Evolutionary conservation across 2,113 vertebrate genomes (phyloP).

Genomic region (Carassius carassius): DNA sequence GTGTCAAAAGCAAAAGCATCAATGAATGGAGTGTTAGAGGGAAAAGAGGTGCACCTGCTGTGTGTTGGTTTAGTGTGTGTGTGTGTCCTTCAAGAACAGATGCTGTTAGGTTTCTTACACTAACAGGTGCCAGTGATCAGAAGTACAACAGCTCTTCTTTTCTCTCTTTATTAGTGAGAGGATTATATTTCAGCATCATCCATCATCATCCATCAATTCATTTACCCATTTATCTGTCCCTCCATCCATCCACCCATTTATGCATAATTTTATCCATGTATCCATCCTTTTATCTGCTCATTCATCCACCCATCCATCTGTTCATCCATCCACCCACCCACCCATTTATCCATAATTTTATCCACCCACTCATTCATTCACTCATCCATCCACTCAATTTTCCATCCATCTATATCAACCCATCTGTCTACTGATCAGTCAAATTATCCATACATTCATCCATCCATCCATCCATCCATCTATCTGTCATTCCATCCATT

Average conservation of each 20-base stretch:
- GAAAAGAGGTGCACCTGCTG: constrained; percentile 46
- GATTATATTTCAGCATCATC: neutral
- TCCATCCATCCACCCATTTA: neutral
- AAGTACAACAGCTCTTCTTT: neutral
- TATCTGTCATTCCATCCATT: no score
- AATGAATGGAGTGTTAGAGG: constrained; percentile 52
- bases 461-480: no score
- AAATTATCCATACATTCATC: no score
- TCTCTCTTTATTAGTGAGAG: neutral
- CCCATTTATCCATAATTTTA: neutral
- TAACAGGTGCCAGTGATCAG: constrained; percentile 42
- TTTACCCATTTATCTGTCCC: no score
- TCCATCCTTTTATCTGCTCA: neutral
- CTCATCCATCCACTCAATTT: neutral
- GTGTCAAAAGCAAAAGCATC: constrained; percentile 55
- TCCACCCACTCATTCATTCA: neutral
- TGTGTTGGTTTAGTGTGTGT: constrained; percentile 41
- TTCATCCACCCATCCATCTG: neutral
- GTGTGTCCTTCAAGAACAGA: constrained; percentile 54
- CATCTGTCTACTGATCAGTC: no score
- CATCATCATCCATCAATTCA: no score
- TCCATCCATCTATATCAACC: neutral
- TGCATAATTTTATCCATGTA: neutral
- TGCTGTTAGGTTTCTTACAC: constrained; percentile 46
- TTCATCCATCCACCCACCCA: neutral